Evolutionary conservation across 1,140 invertebrate species (phyloP).

Genomic region (Uloborus diversus): DNA sequence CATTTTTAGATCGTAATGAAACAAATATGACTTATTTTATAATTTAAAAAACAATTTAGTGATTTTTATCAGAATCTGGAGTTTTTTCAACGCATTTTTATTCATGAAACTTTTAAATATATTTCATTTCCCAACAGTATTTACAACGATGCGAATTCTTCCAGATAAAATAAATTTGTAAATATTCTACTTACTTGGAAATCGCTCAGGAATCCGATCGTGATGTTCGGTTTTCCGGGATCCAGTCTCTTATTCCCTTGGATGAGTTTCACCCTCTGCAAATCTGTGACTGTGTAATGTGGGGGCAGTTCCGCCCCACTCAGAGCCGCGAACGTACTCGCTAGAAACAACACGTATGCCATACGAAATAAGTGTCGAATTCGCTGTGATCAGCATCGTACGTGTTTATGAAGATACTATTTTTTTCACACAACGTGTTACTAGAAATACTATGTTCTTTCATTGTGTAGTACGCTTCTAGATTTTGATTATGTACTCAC

Average conservation of each 20-base stretch:
- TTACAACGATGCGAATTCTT: not conserved
- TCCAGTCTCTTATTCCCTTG: not conserved
- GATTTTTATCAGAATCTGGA: not conserved
- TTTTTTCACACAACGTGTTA: too few species aligned
- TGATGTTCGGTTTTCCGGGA: constrained; percentile 64
- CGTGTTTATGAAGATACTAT: too few species aligned
- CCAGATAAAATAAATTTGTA: not conserved
- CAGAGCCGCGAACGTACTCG: not conserved
- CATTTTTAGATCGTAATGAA: not conserved
- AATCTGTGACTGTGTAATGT: constrained; percentile 4
- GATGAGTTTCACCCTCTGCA: not conserved
- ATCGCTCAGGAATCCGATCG: constrained; percentile 34
- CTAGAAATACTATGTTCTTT: too few species aligned
- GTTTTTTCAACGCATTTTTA: not conserved
- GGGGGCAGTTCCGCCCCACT: constrained; percentile 1
- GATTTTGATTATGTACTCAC: too few species aligned
- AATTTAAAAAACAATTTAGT: not conserved
- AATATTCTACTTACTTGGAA: constrained; percentile 4
- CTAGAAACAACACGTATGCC: constrained; percentile 2
- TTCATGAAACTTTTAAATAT: not conserved
- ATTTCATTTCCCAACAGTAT: not conserved
- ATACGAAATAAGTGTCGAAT: not conserved
- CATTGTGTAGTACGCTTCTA: too few species aligned
- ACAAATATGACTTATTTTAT: not conserved
- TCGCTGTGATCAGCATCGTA: not conserved